phyloP scores from a whole-genome alignment of 2,113 vertebrate genomes.

The Ceyx cyanopectus region DNA sequence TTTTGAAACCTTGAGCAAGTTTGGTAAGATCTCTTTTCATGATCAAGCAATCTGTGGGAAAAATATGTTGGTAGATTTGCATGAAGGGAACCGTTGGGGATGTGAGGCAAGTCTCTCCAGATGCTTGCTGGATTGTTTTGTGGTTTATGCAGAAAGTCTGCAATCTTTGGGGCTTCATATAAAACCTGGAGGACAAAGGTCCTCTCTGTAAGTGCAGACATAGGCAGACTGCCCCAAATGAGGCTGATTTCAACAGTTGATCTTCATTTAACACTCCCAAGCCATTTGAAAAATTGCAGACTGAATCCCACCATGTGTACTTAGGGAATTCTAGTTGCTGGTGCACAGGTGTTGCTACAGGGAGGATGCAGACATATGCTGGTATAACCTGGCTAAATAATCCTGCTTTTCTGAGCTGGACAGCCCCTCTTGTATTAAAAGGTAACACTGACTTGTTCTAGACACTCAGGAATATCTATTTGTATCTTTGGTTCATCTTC shows the following conservation, averaged over 20 bases:
- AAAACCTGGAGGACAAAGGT: slow-evolving; percentile 39
- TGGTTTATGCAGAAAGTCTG: not conserved
- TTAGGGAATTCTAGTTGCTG: not conserved
- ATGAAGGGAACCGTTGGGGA: not conserved
- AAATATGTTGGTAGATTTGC: not conserved
- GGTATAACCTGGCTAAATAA: not conserved
- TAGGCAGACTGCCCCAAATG: not conserved
- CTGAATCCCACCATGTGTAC: not conserved
- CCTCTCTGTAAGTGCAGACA: not conserved
- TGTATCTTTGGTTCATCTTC: not conserved
- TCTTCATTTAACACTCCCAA: slow-evolving; percentile 28
- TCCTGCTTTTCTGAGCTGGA: not conserved
- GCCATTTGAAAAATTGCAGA: slow-evolving; percentile 37
- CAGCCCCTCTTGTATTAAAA: not conserved
- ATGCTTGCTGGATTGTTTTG: not conserved
- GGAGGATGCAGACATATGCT: not conserved
- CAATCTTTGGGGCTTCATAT: not conserved
- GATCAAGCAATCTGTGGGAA: not conserved
- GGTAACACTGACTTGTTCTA: not conserved
- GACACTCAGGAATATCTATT: not conserved
- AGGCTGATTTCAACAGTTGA: not conserved
- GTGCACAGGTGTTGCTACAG: slow-evolving; percentile 22
- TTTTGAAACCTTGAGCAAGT: not conserved
- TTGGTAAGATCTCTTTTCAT: not conserved
- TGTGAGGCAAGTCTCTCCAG: not conserved